Base-by-base conservation (phyloP, 2,888 invertebrate genomes). In the Iphiclides podalirius region DNA sequence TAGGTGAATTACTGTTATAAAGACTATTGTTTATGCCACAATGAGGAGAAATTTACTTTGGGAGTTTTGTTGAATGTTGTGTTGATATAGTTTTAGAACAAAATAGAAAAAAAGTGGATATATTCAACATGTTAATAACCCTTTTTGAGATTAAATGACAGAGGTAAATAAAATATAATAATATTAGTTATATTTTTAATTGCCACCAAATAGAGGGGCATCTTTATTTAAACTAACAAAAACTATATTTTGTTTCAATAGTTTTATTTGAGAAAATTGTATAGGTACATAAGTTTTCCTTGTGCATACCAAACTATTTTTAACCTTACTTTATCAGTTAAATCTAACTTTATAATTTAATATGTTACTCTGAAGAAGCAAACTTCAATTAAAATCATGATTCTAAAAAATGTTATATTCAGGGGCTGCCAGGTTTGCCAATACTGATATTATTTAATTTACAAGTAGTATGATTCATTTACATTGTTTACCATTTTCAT, bases 391-490 rank as follows among this genome's bases (percentile, higher is more conserved):
- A 20, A 3, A 20, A 6, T 20, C 20, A 20, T 20, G 20, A 6
- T 6, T 4, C 4, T 20, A 20, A 20, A 4, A 20, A 20, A 6
- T 20, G 20, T 6, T 20, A 20, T 20, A n/a, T 34, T 35, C 23
- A 35, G 23, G 4, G 26, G 35, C 41, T 3, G 23, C 41, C 40
- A 47, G 41, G 35, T 47, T 47, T 47, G 47, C 47, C 47, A 35
- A 41, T 47, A 26, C 20, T 41, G 47, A 47, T 47, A 47, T 41
- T 47, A 47, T 40, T 20, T n/a, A 36, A 36, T 11, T 37, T 11
- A 17, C 17, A n/a, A n/a, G n/a, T n/a, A n/a, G n/a, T n/a, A n/a
- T n/a, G n/a, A n/a, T n/a, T n/a, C n/a, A n/a, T n/a, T n/a, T n/a
- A n/a, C n/a, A n/a, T n/a, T n/a, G n/a, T n/a, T n/a, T n/a, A n/a